phyloP scores from a whole-genome alignment of 2,113 vertebrate genomes.

The Odontesthes bonariensis region DNA sequence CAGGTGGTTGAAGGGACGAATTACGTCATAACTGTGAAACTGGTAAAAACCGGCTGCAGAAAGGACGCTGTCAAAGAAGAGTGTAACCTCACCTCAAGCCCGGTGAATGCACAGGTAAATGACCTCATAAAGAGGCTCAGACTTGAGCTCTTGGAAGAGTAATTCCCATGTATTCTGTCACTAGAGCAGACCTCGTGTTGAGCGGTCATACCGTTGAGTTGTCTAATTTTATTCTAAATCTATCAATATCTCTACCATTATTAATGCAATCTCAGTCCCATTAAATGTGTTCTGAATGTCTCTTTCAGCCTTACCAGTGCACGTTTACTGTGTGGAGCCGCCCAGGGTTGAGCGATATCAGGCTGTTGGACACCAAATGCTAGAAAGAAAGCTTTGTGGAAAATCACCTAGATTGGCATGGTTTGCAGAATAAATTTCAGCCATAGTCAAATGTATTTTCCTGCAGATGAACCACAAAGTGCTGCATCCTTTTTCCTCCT shows the following conservation, averaged over 20 bases:
- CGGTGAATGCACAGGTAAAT: conserved; percentile 29
- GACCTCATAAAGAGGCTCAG: neutral
- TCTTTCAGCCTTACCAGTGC: conserved; percentile 68
- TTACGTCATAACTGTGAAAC: conserved; percentile 70
- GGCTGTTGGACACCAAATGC: neutral
- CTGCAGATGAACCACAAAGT: neutral
- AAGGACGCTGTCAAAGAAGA: conserved; percentile 12
- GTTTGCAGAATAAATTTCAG: neutral
- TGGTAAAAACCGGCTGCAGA: conserved; percentile 73
- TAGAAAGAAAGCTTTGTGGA: neutral
- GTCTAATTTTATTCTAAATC: no score
- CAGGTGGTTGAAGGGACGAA: conserved; percentile 75
- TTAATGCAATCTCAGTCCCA: no score
- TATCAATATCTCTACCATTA: no score
- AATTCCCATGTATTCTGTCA: no score
- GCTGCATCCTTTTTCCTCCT: neutral
- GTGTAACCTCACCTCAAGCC: conserved; percentile 22
- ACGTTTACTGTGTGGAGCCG: conserved; percentile 70
- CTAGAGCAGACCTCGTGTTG: no score
- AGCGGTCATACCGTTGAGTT: no score
- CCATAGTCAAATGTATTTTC: neutral
- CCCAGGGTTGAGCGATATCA: conserved; percentile 6
- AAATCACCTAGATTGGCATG: neutral
- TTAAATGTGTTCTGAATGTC: neutral
- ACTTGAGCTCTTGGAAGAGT: neutral